These are phyloP conservation scores for Oryzias dopingdopingensis DNA, from an alignment of 2,797 vertebrate species.

Conservation along the genomic window DNA sequence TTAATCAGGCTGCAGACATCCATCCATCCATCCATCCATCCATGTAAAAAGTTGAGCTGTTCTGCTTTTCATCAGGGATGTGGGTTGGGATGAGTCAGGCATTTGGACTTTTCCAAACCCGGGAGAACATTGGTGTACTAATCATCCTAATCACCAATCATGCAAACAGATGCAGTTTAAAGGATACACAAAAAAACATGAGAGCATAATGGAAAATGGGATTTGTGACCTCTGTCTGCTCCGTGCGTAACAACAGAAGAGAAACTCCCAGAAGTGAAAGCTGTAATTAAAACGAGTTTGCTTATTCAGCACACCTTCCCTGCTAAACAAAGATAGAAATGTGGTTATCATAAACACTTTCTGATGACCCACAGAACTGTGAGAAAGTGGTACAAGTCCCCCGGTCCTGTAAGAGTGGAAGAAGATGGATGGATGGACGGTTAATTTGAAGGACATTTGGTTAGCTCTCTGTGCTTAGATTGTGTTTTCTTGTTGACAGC, in stretches of 20 bases:
- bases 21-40: too few species aligned
- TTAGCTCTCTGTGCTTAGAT: too few species aligned
- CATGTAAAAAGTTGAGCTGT: too few species aligned
- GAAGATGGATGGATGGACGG: too few species aligned
- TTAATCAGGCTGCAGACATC: too few species aligned
- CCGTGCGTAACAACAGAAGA: conserved; percentile 2
- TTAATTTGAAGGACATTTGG: too few species aligned
- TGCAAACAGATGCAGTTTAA: background rate
- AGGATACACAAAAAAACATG: background rate
- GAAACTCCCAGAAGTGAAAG: conserved; percentile 15
- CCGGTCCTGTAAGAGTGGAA: too few species aligned
- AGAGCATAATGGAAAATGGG: background rate
- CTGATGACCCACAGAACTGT: conserved; percentile 1
- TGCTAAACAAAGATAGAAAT: conserved; percentile 43
- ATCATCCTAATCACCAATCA: background rate
- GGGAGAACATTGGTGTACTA: background rate
- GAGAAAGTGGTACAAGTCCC: too few species aligned
- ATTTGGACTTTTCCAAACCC: background rate
- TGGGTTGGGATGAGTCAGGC: too few species aligned
- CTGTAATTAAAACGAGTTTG: conserved; percentile 31
- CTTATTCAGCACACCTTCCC: conserved; percentile 24
- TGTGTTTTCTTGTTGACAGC: too few species aligned
- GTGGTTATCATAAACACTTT: conserved; percentile 34
- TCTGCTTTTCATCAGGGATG: too few species aligned
- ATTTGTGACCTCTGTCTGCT: conserved; percentile 11